Percentiles rank a stretch among this genome's conserved stretches.
Evolutionary conservation across 2,888 invertebrate genomes (phyloP).

Genomic region (Calliopum simillimum): DNA sequence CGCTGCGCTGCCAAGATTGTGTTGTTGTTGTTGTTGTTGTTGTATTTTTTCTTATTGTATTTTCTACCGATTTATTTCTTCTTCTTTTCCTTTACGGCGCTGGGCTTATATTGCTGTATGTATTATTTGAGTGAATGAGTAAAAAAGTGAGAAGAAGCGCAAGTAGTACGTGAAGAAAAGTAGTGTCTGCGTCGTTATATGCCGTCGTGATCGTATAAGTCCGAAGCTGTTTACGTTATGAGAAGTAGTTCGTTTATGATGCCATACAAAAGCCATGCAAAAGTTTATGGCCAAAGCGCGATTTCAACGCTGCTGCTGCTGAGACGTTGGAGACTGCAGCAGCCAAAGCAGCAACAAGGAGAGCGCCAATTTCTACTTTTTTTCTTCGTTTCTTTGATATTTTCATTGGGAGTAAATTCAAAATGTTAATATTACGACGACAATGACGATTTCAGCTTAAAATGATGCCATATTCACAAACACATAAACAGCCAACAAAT

Average conservation of each 20-base stretch:
- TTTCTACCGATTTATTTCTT: constrained; percentile 34
- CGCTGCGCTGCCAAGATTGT: constrained; percentile 32
- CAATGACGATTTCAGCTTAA: constrained; percentile 32
- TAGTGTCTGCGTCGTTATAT: constrained; percentile 25
- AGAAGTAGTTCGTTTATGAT: constrained; percentile 68
- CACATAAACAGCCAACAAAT: constrained; percentile 34
- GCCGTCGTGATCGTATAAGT: constrained; percentile 31
- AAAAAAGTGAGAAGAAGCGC: background rate
- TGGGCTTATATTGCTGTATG: background rate
- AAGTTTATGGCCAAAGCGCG: constrained; percentile 55
- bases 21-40: constrained; percentile 55
- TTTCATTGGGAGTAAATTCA: constrained; percentile 1
- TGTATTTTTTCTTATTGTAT: constrained; percentile 38
- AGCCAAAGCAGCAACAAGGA: background rate
- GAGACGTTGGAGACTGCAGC: background rate
- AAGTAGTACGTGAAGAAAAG: background rate
- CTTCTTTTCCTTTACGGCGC: constrained; percentile 18
- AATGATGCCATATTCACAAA: constrained; percentile 24
- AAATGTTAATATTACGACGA: constrained; percentile 25
- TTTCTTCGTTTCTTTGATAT: constrained; percentile 1
- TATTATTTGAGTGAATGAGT: constrained; percentile 19
- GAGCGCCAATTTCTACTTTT: constrained; percentile 6
- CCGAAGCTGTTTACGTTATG: constrained; percentile 66
- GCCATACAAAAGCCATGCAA: constrained; percentile 68
- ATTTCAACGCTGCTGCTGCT: constrained; percentile 39